A percentile compares a stretch with the other conserved stretches of the same genome.
Evolutionary conservation across 92 coral and sea anemone species (phyloP).

Genomic region (Palythoa heliodiscus): DNA sequence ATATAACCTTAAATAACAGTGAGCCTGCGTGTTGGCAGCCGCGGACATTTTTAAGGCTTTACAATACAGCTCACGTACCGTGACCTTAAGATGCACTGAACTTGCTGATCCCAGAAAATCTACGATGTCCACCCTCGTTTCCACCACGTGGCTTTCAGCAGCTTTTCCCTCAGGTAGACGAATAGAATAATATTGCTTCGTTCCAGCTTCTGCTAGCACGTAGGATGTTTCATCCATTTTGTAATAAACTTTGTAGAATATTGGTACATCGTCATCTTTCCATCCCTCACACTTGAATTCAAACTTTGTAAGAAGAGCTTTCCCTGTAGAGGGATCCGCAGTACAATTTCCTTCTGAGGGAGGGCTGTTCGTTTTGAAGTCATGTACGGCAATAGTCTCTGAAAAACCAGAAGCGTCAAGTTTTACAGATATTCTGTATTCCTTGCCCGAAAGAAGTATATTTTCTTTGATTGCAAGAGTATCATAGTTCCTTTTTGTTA

Average conservation of each 20-base stretch:
- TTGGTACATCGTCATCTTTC: conserved; percentile 72
- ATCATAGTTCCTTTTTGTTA: conserved; percentile 10
- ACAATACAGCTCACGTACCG: neutral
- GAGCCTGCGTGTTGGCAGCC: neutral
- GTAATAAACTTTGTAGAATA: conserved; percentile 67
- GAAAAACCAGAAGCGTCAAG: neutral
- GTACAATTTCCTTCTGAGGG: conserved; percentile 70
- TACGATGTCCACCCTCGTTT: neutral
- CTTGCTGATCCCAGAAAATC: conserved; percentile 3
- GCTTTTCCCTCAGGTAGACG: conserved; percentile 33
- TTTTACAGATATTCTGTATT: conserved; percentile 4
- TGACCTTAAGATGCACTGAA: neutral
- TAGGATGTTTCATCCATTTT: conserved; percentile 28
- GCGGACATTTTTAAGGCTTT: too few relatives aligned
- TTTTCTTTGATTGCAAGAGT: conserved; percentile 14
- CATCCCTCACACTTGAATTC: conserved; percentile 67
- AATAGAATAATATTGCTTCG: neutral
- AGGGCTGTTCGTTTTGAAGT: conserved; percentile 51
- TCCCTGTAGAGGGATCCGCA: conserved; percentile 57
- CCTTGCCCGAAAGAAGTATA: neutral
- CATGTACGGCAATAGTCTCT: neutral
- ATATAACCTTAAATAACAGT: neutral
- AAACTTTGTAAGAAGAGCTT: conserved; percentile 63
- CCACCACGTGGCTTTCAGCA: neutral
- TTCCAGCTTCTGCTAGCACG: conserved; percentile 12